Evolutionary conservation across 37 sponge, comb jelly and placozoan genomes (phyloP), one percentile per base, ranked within the genome.

Genomic region (Amphimedon queenslandica): DNA sequence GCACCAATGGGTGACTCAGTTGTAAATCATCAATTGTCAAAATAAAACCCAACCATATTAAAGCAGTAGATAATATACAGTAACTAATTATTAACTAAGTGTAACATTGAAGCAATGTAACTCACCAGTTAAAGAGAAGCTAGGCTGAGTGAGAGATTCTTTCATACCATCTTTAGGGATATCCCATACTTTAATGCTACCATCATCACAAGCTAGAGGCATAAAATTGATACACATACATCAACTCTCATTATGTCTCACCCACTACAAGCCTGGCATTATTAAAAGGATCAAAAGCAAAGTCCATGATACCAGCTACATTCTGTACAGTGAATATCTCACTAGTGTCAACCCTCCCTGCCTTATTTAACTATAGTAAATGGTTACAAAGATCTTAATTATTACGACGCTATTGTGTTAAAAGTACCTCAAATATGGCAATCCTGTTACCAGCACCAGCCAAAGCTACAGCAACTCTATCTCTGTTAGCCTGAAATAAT

Each of bases 201-300:
- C 89, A 77, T 87, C 88, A n/a, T 93, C 93, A 70, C 85, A 84
- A n/a, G 93, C 90, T 90, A 33, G 8, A 47, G n/a, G 42, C 55
- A 51, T 35, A 16, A 11, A 21, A 25, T 35, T 29, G n/a, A 47
- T 5, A 13, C 31, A n/a, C 28, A 47, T 13, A 43, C 13, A 13
- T 47, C 69, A 11, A 6, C 40, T 41, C 2, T 6, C 2, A 47
- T 16, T 55, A 27, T 21, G 4, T 31, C 87, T 75, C 28, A 91
- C 92, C 87, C 24, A 93, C 88, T 34, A 82, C 76, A 29, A 94
- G 70, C 55, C 82, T 57, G 25, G 31, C 32, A 47, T 55, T 53
- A 57, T 95, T 67, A 41, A 95, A 95, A 1, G 88, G 92, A 64
- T 95, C 92, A 71, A 91, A 77, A 13, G 47, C 72, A 51, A 95